phyloP scores from a whole-genome alignment of 2,113 vertebrate genomes.

The Tachysurus fulvidraco region DNA sequence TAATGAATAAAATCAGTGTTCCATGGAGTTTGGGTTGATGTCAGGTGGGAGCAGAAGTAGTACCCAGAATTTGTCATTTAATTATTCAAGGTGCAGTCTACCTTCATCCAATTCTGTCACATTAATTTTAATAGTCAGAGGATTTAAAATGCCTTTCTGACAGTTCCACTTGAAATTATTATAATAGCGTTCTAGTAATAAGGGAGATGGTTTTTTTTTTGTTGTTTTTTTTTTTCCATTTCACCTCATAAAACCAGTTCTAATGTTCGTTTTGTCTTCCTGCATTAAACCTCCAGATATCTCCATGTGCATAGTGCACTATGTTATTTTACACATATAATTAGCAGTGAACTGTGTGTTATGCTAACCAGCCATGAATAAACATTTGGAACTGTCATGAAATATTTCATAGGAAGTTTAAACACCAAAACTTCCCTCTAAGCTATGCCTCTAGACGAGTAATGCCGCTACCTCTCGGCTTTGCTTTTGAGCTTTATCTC shows the following conservation, averaged over 20 bases:
- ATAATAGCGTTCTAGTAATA: not conserved
- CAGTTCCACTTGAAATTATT: not conserved
- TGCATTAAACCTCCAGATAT: not conserved
- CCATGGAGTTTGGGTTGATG: not conserved
- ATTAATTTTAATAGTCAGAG: not conserved
- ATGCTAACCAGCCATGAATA: not conserved
- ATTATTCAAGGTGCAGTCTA: not conserved
- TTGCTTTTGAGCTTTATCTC: not conserved
- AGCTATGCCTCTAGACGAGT: not conserved
- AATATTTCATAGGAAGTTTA: constrained; percentile 4
- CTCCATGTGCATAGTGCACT: not conserved
- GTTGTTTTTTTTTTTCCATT: too few relatives aligned
- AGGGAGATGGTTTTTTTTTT: not conserved
- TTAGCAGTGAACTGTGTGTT: not conserved
- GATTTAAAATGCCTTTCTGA: not conserved
- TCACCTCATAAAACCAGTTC: not conserved
- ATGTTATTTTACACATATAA: not conserved
- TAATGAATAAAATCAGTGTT: not conserved
- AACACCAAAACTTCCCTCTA: not conserved
- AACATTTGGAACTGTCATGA: not conserved
- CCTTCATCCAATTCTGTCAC: not conserved
- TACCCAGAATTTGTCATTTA: not conserved
- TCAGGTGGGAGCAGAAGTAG: not conserved
- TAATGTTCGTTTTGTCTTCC: not conserved
- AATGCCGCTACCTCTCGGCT: not conserved